Evolutionary conservation across 2,888 invertebrate species (phyloP).

Genomic region (Diogma glabrata): DNA sequence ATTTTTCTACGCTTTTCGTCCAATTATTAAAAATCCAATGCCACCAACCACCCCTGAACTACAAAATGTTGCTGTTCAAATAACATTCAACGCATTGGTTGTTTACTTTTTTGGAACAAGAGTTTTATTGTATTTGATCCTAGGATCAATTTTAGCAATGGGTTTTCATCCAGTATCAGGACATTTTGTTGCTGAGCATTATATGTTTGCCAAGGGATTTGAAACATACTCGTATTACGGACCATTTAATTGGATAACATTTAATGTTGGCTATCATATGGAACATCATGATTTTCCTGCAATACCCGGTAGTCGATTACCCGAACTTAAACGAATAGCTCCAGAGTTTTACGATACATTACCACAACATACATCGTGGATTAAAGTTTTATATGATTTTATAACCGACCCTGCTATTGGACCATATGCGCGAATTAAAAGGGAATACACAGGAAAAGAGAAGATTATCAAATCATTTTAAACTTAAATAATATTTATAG

Average conservation of each 20-base stretch:
- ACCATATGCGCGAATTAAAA: slow-evolving; percentile 78
- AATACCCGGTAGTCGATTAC: slow-evolving; percentile 76
- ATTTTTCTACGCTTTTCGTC: slow-evolving; percentile 84
- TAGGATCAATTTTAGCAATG: slow-evolving; percentile 76
- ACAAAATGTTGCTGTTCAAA: slow-evolving; percentile 65
- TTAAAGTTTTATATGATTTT: no score
- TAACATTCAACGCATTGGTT: slow-evolving; percentile 65
- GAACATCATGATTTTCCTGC: slow-evolving; percentile 96
- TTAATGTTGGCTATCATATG: slow-evolving; percentile 79
- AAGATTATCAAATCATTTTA: no score
- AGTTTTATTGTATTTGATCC: slow-evolving; percentile 62
- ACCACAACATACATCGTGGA: slow-evolving; percentile 83
- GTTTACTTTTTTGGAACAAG: slow-evolving; percentile 62
- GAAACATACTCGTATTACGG: no score
- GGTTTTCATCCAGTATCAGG: slow-evolving; percentile 91
- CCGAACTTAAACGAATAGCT: slow-evolving; percentile 79
- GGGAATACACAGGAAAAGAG: no score
- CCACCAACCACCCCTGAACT: slow-evolving; percentile 60
- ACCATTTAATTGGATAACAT: no score
- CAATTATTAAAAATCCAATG: slow-evolving; percentile 72
- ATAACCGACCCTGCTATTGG: slow-evolving; percentile 89
- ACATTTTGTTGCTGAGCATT: slow-evolving; percentile 93
- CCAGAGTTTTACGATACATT: slow-evolving; percentile 81
- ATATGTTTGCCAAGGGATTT: slow-evolving; percentile 89
- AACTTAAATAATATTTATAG: no score